phyloP scores from a whole-genome alignment of 2,113 vertebrate species.

The Delphinus delphis region DNA sequence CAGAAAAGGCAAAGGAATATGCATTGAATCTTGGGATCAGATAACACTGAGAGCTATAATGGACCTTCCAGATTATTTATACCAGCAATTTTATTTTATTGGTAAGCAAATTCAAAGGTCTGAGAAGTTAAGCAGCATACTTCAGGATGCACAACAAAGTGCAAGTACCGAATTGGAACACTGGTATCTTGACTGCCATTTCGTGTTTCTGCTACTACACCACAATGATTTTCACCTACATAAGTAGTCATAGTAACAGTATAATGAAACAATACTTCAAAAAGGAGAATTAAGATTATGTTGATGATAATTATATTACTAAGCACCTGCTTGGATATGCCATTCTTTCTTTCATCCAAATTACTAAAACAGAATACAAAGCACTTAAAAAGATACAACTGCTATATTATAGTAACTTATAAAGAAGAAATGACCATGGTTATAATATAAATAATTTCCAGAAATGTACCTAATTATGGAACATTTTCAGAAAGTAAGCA shows the following conservation, averaged over 20 bases:
- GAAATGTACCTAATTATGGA: neutral
- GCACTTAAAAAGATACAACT: neutral
- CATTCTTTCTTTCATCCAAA: neutral
- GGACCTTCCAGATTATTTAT: neutral
- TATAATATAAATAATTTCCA: constrained; percentile 13
- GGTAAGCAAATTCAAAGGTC: neutral
- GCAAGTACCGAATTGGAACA: neutral
- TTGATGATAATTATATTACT: constrained; percentile 2
- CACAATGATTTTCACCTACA: neutral
- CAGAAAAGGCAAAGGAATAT: neutral
- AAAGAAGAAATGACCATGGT: neutral
- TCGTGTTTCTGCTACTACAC: neutral
- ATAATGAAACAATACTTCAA: neutral
- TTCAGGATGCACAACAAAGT: neutral
- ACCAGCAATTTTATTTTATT: neutral
- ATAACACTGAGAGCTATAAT: neutral
- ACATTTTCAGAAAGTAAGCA: constrained; percentile 1
- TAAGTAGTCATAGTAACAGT: neutral
- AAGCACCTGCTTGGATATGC: neutral
- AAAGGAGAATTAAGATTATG: neutral
- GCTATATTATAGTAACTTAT: neutral
- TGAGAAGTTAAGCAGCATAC: neutral
- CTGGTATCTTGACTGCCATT: neutral
- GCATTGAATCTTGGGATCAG: neutral
- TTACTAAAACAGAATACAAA: constrained; percentile 44